These are phyloP conservation scores for Aphidius ervi DNA, from an alignment of 1,140 invertebrate genomes.

Conservation along the genomic window DNA sequence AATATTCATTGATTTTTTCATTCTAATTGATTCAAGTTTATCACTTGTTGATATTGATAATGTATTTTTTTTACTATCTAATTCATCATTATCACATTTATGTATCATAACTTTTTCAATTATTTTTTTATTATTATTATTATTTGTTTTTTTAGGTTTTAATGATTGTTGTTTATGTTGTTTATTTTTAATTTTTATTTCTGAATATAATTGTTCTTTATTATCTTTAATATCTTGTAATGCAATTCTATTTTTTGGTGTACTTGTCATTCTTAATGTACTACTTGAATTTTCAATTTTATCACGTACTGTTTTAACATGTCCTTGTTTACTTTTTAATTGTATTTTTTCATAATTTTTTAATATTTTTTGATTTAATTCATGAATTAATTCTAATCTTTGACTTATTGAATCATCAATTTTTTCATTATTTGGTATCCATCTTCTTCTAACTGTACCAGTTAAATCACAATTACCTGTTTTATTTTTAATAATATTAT, in stretches of 20 bases:
- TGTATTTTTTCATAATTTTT: conserved; percentile 46
- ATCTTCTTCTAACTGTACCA: conserved; percentile 30
- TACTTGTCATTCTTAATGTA: conserved; percentile 20
- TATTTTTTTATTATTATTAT: not conserved
- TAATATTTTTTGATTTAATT: conserved; percentile 48
- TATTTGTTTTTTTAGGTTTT: not conserved
- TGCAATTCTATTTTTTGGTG: conserved; percentile 11
- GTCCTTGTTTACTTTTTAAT: conserved; percentile 26
- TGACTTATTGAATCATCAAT: conserved; percentile 46
- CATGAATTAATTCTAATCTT: conserved; percentile 44
- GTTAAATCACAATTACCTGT: conserved; percentile 19
- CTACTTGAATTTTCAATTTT: no score
- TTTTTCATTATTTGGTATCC: conserved; percentile 36
- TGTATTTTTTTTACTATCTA: not conserved
- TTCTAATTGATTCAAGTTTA: no score
- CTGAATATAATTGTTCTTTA: conserved; percentile 28
- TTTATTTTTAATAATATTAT: not conserved
- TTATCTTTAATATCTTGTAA: conserved; percentile 6
- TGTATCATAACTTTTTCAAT: conserved; percentile 10
- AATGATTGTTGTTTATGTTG: not conserved
- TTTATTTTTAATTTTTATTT: conserved; percentile 22
- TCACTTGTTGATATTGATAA: not conserved
- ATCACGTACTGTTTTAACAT: no score
- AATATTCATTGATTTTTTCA: not conserved
- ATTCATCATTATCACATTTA: not conserved